Evolutionary conservation across 2,797 vertebrate species (phyloP), one percentile per base, ranked within the genome.

Genomic region (Oryzias sinensis): DNA sequence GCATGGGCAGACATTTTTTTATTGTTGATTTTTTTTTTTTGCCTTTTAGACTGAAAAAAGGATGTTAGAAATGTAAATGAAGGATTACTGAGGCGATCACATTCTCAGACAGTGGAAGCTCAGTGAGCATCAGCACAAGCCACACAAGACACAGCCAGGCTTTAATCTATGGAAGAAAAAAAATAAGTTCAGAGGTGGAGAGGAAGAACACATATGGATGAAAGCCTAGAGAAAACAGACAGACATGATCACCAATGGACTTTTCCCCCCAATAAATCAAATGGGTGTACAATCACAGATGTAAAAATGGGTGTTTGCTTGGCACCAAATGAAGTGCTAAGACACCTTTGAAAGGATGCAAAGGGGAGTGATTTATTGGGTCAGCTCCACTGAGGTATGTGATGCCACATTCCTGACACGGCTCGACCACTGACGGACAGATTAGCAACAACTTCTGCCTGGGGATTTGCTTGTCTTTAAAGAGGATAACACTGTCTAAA

Each of bases 331-430:
- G 68, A 80, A 80, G 62, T 59, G 76, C 71, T 68, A 62, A 79
- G 74, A 74, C 58, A 64, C 70, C 76, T 83, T 58, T 76, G 62
- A 83, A 81, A 11, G 54, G 72, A 86, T 75, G 74, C 70, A 83
- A 78, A 84, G 62, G 64, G 59, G 57, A 80, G 57, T 72, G 78
- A 87, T 89, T 86, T 84, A 88, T 79, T 82, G 80, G 78, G 74
- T 81, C 83, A 79, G 67, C 74, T 77, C 74, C 70, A 76, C 46
- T 9, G 69, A 80, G 74, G 77, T 83, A 77, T 82, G 77, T 62
- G 53, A 27, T 14, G 77, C 68, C 64, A 68, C 77, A 79, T 84
- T 83, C 78, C 69, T 46, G 18, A 83, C 84, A 81, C 75, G 56
- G 70, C 76, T 74, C 70, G 40, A 72, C 73, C 79, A 74, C 68